Evolutionary conservation across 2,888 invertebrate genomes (phyloP).

Genomic region (Rhaphigaster nebulosa): DNA sequence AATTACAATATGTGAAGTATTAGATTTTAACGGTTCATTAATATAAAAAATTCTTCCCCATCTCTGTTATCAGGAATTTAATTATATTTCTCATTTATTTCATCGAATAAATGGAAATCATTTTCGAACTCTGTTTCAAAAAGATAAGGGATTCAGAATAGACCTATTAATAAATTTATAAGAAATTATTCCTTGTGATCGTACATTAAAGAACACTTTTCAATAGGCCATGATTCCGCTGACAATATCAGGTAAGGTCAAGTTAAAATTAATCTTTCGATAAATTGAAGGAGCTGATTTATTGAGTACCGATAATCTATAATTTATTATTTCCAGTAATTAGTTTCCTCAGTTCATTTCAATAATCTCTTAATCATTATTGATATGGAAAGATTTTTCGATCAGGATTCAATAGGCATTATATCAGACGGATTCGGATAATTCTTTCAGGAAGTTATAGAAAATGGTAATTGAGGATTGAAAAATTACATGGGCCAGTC

Average conservation of each 20-base stretch:
- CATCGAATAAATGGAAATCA: background rate
- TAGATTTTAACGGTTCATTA: too few species aligned
- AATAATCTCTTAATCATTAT: background rate
- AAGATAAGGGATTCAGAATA: background rate
- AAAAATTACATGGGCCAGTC: too few species aligned
- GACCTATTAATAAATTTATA: background rate
- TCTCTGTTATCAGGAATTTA: too few species aligned
- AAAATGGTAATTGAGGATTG: too few species aligned
- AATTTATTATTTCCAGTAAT: constrained; percentile 16
- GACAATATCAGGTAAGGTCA: background rate
- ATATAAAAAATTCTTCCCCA: too few species aligned
- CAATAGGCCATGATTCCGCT: background rate
- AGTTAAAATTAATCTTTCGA: constrained; percentile 6
- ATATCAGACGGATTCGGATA: background rate
- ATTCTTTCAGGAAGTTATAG: background rate
- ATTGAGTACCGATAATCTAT: background rate
- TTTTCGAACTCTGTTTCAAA: background rate
- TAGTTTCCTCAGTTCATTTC: background rate
- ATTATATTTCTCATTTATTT: background rate
- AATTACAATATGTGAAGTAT: too few species aligned
- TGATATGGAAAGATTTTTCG: background rate
- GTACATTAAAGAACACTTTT: background rate
- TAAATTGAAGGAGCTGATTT: background rate
- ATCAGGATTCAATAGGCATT: background rate
- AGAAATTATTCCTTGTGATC: background rate